Conservation (phyloP, 2,888 invertebrate genomes). For the Phoronis australis region DNA sequence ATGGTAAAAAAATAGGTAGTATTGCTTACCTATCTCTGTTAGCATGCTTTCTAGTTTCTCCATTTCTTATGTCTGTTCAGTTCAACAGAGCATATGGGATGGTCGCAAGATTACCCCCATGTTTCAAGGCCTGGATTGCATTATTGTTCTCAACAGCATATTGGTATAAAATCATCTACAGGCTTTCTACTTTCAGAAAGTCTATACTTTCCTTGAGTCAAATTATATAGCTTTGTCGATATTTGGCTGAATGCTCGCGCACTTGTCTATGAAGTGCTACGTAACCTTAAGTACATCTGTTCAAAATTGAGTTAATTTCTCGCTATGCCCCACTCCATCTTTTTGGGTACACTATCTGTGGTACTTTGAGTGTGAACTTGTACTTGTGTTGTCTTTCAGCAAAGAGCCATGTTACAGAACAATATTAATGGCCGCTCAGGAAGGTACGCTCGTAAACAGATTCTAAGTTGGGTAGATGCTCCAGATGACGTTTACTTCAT, state of each 20-base stretch:
- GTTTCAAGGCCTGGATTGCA: neutral
- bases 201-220: neutral
- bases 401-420: constrained; percentile 33
- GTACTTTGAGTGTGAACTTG: too few relatives aligned
- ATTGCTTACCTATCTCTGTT: neutral
- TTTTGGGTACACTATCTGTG: neutral
- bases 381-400: constrained; percentile 18
- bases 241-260: neutral
- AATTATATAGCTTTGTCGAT: neutral
- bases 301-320: neutral
- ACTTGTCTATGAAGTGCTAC: neutral
- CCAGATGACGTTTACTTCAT: constrained; percentile 95
- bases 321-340: neutral
- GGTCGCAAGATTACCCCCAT: neutral
- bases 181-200: neutral
- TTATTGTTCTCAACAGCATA: neutral
- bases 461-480: constrained; percentile 97
- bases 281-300: neutral
- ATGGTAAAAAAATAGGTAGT: neutral
- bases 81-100: too few relatives aligned
- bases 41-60: neutral
- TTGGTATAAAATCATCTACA: neutral
- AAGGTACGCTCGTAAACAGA: constrained; percentile 70
- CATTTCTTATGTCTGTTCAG: neutral
- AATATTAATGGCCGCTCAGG: constrained; percentile 33